phyloP scores from a whole-genome alignment of 1,140 invertebrate species.

The Cotesia chilonis region DNA sequence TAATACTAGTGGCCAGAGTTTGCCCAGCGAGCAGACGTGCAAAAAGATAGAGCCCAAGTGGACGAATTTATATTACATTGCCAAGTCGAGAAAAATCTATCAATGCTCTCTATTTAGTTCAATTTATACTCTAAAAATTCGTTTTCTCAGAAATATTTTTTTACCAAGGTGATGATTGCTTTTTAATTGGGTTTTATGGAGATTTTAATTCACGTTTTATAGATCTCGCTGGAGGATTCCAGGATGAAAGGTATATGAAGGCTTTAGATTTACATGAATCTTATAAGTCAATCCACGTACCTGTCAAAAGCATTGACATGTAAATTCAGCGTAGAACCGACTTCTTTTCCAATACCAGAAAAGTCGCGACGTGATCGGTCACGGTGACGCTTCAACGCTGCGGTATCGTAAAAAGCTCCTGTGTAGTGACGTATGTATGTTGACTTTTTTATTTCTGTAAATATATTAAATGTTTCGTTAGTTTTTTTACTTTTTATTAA shows the following conservation, averaged over 20 bases:
- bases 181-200: too few species aligned
- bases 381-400: constrained; percentile 36
- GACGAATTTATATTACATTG: background rate
- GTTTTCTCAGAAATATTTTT: too few species aligned
- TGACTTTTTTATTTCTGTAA: constrained; percentile 39
- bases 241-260: too few species aligned
- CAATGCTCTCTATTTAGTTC: constrained; percentile 7
- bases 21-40: too few species aligned
- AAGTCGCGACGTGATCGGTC: constrained; percentile 34
- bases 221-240: background rate
- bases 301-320: constrained; percentile 43
- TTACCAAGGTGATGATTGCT: too few species aligned
- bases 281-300: constrained; percentile 32
- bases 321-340: constrained; percentile 32
- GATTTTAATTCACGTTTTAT: background rate
- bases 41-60: too few species aligned
- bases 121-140: background rate
- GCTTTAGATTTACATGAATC: background rate
- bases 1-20: too few species aligned
- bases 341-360: constrained; percentile 27
- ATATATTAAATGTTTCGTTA: background rate
- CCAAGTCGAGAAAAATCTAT: background rate
- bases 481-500: background rate
- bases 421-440: constrained; percentile 42
- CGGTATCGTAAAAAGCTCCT: constrained; percentile 41